A percentile compares a stretch with the other conserved stretches of the same genome.
Evolutionary conservation across 2,888 invertebrate genomes (phyloP).

Genomic region (Tyria jacobaeae): DNA sequence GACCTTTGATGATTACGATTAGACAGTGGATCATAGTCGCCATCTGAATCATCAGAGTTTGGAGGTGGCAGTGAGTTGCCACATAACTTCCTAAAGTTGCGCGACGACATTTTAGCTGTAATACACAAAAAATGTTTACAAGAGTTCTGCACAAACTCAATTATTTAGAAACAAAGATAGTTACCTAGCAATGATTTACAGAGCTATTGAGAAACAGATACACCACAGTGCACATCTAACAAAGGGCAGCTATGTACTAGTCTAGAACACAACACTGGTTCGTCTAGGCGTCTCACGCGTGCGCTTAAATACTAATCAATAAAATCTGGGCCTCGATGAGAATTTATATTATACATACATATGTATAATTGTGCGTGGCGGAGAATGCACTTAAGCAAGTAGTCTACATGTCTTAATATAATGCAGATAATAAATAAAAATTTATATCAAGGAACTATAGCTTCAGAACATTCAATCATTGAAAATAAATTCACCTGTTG

Average conservation of each 20-base stretch:
- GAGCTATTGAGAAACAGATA: not conserved
- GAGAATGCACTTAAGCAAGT: no score
- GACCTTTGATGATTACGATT: constrained; percentile 6
- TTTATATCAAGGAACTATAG: no score
- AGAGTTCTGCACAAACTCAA: not conserved
- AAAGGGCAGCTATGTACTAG: not conserved
- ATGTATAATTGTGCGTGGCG: not conserved
- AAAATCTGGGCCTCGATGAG: not conserved
- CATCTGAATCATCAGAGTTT: constrained; percentile 56
- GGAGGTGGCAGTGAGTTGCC: constrained; percentile 47
- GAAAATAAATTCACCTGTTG: no score
- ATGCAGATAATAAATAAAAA: no score
- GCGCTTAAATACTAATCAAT: constrained; percentile 20
- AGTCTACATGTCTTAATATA: no score
- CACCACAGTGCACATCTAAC: constrained; percentile 3
- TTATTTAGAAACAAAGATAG: not conserved
- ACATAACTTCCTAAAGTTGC: constrained; percentile 52
- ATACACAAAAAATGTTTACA: not conserved
- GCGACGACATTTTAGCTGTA: constrained; percentile 44
- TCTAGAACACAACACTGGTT: not conserved
- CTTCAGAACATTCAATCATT: no score
- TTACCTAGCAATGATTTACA: not conserved
- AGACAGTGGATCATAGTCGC: constrained; percentile 56
- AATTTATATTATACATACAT: not conserved
- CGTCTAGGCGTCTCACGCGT: constrained; percentile 5